Percentiles rank a stretch among this genome's conserved stretches.
These are phyloP conservation scores for Apamea epomidion DNA, from an alignment of 2,888 invertebrate species.

Conservation along the genomic window DNA sequence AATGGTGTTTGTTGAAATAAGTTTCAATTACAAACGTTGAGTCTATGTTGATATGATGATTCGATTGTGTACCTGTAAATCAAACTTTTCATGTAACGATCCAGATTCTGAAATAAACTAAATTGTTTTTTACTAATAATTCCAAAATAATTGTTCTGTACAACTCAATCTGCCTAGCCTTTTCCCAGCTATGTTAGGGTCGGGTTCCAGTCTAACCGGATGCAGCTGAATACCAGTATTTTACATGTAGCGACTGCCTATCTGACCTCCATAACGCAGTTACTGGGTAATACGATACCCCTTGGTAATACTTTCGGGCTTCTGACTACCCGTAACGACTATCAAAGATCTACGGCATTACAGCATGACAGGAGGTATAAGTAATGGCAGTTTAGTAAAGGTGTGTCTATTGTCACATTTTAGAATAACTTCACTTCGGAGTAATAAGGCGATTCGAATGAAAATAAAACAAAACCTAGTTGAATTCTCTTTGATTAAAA, in stretches of 20 bases:
- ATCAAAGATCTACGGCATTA: too few relatives aligned
- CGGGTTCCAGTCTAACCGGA: neutral
- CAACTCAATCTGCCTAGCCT: too few relatives aligned
- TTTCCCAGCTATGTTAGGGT: too few relatives aligned
- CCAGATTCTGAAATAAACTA: neutral
- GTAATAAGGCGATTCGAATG: neutral
- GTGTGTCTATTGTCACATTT: neutral
- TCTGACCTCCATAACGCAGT: neutral
- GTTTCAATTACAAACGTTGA: neutral
- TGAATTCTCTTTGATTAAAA: neutral
- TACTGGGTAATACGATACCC: neutral
- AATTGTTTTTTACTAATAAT: neutral
- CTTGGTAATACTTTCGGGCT: too few relatives aligned
- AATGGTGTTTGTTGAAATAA: too few relatives aligned
- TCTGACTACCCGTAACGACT: too few relatives aligned
- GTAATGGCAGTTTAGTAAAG: neutral
- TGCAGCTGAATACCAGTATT: neutral
- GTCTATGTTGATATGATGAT: neutral
- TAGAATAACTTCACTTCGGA: neutral
- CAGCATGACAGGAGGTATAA: too few relatives aligned
- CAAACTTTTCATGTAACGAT: fast-evolving
- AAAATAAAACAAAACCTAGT: neutral
- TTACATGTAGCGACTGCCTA: neutral
- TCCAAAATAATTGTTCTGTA: neutral
- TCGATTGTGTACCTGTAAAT: neutral